These are phyloP conservation scores for Melieria crassipennis DNA, from an alignment of 2,888 invertebrate genomes.

Conservation along the genomic window DNA sequence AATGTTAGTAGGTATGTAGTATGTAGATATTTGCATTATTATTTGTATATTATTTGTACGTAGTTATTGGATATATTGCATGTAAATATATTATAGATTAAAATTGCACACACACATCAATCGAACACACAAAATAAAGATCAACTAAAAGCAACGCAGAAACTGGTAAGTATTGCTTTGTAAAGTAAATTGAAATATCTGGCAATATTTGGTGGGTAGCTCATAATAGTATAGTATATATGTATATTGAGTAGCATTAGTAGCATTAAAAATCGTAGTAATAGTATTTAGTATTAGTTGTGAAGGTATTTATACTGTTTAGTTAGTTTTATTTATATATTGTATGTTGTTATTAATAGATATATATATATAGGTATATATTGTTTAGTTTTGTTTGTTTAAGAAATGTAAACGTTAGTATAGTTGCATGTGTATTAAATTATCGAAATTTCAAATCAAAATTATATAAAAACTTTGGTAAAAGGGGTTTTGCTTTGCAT, in stretches of 20 bases:
- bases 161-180: constrained; percentile 22
- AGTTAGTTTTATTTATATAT: constrained; percentile 26
- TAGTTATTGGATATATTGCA: constrained; percentile 17
- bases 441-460: constrained; percentile 51
- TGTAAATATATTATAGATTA: constrained; percentile 19
- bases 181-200: constrained; percentile 18
- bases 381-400: constrained; percentile 28
- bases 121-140: constrained; percentile 31
- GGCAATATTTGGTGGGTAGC: constrained; percentile 30
- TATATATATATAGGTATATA: background rate
- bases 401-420: constrained; percentile 26
- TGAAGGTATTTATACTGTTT: constrained; percentile 20
- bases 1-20: constrained; percentile 18
- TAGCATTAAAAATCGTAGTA: constrained; percentile 21
- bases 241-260: constrained; percentile 24
- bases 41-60: constrained; percentile 23
- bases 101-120: constrained; percentile 37
- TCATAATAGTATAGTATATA: constrained; percentile 17
- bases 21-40: constrained; percentile 35
- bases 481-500: constrained; percentile 1
- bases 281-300: constrained; percentile 31
- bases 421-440: constrained; percentile 41
- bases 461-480: constrained; percentile 22
- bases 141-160: constrained; percentile 33
- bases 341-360: constrained; percentile 11